Percentiles rank a stretch among this genome's conserved stretches.
phyloP scores from a whole-genome alignment of 2,797 vertebrate genomes.

The Nannoperca obscura region DNA sequence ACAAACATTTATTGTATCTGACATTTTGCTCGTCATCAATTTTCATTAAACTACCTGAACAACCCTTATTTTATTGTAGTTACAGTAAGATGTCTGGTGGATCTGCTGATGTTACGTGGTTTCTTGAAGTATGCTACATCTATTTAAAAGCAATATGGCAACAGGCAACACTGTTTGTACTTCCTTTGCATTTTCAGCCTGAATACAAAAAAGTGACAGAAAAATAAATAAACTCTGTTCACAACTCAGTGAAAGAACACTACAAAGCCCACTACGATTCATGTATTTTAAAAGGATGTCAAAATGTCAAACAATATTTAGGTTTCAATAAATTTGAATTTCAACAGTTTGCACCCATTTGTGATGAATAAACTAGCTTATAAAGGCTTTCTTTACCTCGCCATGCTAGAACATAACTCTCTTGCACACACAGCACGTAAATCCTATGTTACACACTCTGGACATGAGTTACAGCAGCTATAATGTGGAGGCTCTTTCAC shows the following conservation, averaged over 20 bases:
- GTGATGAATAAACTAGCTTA: not conserved
- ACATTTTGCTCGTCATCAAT: not conserved
- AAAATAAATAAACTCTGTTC: not conserved
- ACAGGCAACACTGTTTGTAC: not conserved
- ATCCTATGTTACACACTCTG: slow-evolving; percentile 45
- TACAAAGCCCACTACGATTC: not conserved
- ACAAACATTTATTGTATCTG: not conserved
- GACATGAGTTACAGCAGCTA: slow-evolving; percentile 75
- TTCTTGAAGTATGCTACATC: not conserved
- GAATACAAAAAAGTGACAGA: no score
- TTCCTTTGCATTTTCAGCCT: not conserved
- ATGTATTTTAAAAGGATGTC: not conserved
- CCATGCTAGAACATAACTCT: not conserved
- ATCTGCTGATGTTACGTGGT: not conserved
- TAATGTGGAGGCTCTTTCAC: slow-evolving; percentile 73
- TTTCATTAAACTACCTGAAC: not conserved
- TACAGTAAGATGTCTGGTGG: not conserved
- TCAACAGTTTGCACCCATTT: not conserved
- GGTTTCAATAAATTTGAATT: not conserved
- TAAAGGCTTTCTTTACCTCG: slow-evolving; percentile 2
- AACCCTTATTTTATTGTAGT: not conserved
- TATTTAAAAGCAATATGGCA: not conserved
- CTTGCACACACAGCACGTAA: slow-evolving; percentile 25
- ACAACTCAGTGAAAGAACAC: not conserved
- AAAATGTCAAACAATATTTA: not conserved